phyloP scores from a whole-genome alignment of 1,140 invertebrate genomes.

The Parasteatoda tepidariorum region DNA sequence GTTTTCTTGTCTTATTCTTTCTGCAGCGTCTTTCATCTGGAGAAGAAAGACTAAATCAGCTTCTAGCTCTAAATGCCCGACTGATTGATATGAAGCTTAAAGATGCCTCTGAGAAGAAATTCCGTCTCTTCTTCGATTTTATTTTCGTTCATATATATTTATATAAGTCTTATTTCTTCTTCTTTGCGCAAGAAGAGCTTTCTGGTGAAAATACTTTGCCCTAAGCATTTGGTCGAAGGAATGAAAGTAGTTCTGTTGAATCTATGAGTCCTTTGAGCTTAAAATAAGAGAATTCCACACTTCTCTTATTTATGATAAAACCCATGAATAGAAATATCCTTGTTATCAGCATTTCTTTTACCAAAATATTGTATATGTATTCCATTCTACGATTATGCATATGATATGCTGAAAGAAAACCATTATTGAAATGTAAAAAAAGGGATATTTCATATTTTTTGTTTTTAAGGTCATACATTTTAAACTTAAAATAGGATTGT shows the following conservation, averaged over 20 bases:
- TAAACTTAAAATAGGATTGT: too few species aligned
- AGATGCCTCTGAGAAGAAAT: conserved; percentile 25
- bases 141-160: conserved; percentile 1
- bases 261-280: not conserved
- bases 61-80: conserved; percentile 46
- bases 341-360: conserved; percentile 18
- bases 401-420: too few species aligned
- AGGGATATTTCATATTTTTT: too few species aligned
- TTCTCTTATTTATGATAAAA: conserved; percentile 11
- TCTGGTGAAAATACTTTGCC: conserved; percentile 16
- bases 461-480: too few species aligned
- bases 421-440: too few species aligned
- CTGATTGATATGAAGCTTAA: conserved; percentile 53
- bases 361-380: too few species aligned
- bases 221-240: not conserved
- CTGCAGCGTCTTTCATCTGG: conserved; percentile 4
- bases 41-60: not conserved
- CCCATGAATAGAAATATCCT: conserved; percentile 35
- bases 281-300: not conserved
- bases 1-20: conserved; percentile 36
- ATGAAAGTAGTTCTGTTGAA: not conserved
- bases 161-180: too few species aligned
- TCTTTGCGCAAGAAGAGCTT: too few species aligned
- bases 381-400: too few species aligned
- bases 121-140: conserved; percentile 8